Base-by-base conservation (phyloP, 2,888 invertebrate genomes). In the Drosophila pseudotakahashii region DNA sequence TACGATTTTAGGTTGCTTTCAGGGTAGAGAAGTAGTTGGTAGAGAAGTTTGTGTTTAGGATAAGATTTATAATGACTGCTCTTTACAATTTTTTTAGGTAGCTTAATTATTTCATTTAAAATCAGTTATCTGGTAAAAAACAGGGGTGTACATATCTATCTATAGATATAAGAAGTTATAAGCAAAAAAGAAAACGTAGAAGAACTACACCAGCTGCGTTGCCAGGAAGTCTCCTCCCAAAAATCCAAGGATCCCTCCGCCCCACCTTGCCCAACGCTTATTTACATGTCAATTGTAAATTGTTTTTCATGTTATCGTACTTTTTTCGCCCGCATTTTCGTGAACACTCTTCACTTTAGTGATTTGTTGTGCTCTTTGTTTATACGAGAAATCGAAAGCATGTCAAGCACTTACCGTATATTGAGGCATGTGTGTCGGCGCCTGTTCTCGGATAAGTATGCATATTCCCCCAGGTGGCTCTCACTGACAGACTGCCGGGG, bases 251-350 rank as follows among this genome's bases (percentile, higher is more conserved):
- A 45, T 45, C 9, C 30, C 4, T 26, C 7, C 19, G 32, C 7
- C 23, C 23, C 32, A 19, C 10, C 14, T 11, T 32, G 23, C 37
- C 34, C 54, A 7, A 34, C 58, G 64, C 70, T 75, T 82, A 80
- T 77, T 81, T 78, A 81, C 82, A 79, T 86, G 85, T 83, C 83
- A 82, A 78, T 75, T 80, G 76, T 82, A 84, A 88, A 86, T 86
- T 88, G 83, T 83, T 86, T 85, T 73, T 42, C 79, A 61, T 86
- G 86, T 83, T 83, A 75, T 75, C 37, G 77, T 75, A 30, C 13
- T 34, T 67, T 77, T 67, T 47, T 67, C 41, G 30, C 32, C 9
- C 47, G 32, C 47, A 32, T 73, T 75, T 75, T 73, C 72, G 63
- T 45, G 71, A 66, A 71, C 81, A 83, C 83, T 85, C 80, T 77